Base-by-base conservation (phyloP, 2,888 invertebrate species). In the Hirtodrosophila duncani region DNA sequence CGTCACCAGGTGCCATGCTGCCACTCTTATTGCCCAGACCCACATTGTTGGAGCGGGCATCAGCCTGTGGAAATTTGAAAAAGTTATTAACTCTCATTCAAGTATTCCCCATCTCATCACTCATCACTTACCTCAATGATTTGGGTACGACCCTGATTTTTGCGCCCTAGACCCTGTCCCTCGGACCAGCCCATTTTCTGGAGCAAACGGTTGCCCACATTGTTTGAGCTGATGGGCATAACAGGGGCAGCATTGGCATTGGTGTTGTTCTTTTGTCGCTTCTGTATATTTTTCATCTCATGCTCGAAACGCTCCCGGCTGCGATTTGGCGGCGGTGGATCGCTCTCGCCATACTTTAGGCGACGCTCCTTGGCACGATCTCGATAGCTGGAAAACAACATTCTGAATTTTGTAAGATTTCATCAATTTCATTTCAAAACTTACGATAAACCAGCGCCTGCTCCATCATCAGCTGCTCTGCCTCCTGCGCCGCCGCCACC, bases 111-210 rank as follows among this genome's bases (percentile, higher is more conserved):
- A 8, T 33, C 5, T 9, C 0, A 10, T 14, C 13, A 14, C 7
- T 10, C 18, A 3, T 6, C n/a, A 2, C 5, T 23, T 36, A 94
- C 95, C 89, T 97, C 95, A 61, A 98, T 95, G 34, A 98, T 98
- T 42, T 94, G 94, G 14, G 96, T 95, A 74, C 96, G 89, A 8
- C 97, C 98, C 87, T 99, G 98, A 83, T 96, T 96, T 42, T 91
- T 90, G 84, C 94, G 95, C 0, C 99, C 99, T 13, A 99, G 88
- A 0, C 99, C 99, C 88, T 95, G 93, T 0, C 99, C 99, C 84
- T 97, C 97, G 3, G 94, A 94, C 99, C 99, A 99, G 3, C 99
- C 99, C 99, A 99, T 99, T 88, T 97, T 97, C 87, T 99, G 97
- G 61, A 99, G 86, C 86, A 99, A 89, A 83, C 96, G 94, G 83